Conservation (phyloP, 2,888 invertebrate species). For the Phyto melanocephala region DNA sequence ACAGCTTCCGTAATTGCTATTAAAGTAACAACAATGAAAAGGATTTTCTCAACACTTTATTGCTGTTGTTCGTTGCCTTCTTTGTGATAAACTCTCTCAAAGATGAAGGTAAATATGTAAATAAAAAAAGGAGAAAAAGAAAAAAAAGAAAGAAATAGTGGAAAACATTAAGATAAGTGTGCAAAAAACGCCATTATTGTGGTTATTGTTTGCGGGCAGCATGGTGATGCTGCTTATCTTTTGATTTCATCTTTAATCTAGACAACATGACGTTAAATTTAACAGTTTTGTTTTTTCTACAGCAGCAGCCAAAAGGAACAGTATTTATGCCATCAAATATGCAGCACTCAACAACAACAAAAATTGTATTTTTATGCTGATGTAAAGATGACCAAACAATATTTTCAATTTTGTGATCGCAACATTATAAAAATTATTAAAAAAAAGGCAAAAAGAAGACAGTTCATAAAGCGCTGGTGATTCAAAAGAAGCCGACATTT, state of each 20-base stretch:
- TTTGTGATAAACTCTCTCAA: constrained; percentile 36
- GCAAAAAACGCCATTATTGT: constrained; percentile 55
- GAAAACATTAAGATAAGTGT: constrained; percentile 22
- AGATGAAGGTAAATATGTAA: constrained; percentile 10
- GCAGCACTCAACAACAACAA: constrained; percentile 17
- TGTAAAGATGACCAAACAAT: constrained; percentile 63
- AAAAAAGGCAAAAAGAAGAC: background rate
- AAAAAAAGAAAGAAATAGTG: background rate
- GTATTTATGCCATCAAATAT: constrained; percentile 48
- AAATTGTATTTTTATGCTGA: constrained; percentile 42
- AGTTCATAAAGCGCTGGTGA: constrained; percentile 23
- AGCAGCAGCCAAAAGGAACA: constrained; percentile 50
- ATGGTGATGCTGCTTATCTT: constrained; percentile 54
- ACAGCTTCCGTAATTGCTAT: constrained; percentile 64
- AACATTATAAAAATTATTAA: constrained; percentile 44
- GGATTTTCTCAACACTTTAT: constrained; percentile 17
- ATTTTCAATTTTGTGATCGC: constrained; percentile 61
- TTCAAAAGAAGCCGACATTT: constrained; percentile 60
- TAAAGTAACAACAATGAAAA: constrained; percentile 61
- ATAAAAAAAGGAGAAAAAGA: background rate
- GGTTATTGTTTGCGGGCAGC: constrained; percentile 40
- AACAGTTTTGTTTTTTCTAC: constrained; percentile 49
- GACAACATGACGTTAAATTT: constrained; percentile 63
- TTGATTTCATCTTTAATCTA: constrained; percentile 64
- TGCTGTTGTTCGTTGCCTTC: constrained; percentile 8